These are phyloP conservation scores for Patella depressa DNA, from an alignment of 2,888 invertebrate species.

Conservation along the genomic window DNA sequence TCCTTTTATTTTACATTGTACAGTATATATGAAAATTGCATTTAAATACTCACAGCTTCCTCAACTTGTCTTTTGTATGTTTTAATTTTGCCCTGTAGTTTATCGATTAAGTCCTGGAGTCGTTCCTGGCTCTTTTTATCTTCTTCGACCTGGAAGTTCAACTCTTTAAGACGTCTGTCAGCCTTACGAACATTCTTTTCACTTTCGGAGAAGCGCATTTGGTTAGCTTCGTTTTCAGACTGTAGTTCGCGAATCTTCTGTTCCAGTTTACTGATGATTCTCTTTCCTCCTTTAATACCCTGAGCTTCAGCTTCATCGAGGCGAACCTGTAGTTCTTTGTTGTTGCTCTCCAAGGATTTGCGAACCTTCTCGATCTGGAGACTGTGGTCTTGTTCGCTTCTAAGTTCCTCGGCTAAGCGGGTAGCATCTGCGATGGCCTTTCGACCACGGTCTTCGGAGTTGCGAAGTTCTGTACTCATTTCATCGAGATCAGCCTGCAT, in stretches of 20 bases:
- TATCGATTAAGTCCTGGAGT: slow-evolving; percentile 98
- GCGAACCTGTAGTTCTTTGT: slow-evolving; percentile 93
- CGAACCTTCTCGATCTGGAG: slow-evolving; percentile 95
- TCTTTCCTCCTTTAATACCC: slow-evolving; percentile 3
- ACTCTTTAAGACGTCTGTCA: slow-evolving; percentile 93
- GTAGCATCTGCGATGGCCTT: slow-evolving; percentile 83
- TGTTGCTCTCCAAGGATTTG: slow-evolving; percentile 96
- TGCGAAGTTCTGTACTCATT: slow-evolving; percentile 97
- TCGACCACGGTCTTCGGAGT: slow-evolving; percentile 85
- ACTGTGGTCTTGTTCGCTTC: slow-evolving; percentile 95
- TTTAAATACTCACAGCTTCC: slow-evolving; percentile 80
- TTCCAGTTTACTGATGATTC: slow-evolving; percentile 88
- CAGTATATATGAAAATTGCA: too few species aligned
- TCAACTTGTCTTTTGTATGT: slow-evolving; percentile 99
- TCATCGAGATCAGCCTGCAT: slow-evolving; percentile 98
- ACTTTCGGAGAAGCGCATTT: slow-evolving; percentile 96
- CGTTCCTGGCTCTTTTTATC: slow-evolving; percentile 99
- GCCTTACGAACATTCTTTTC: slow-evolving; percentile 97
- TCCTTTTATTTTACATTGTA: too few species aligned
- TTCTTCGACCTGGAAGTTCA: slow-evolving; percentile 81
- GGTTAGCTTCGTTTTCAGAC: slow-evolving; percentile 94
- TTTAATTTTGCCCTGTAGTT: slow-evolving; percentile 97
- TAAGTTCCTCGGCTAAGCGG: slow-evolving; percentile 95
- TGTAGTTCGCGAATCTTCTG: slow-evolving; percentile 74
- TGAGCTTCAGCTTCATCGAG: slow-evolving; percentile 93